These are phyloP conservation scores for Venustaconcha ellipsiformis DNA, from an alignment of 1,140 invertebrate species.

Conservation along the genomic window DNA sequence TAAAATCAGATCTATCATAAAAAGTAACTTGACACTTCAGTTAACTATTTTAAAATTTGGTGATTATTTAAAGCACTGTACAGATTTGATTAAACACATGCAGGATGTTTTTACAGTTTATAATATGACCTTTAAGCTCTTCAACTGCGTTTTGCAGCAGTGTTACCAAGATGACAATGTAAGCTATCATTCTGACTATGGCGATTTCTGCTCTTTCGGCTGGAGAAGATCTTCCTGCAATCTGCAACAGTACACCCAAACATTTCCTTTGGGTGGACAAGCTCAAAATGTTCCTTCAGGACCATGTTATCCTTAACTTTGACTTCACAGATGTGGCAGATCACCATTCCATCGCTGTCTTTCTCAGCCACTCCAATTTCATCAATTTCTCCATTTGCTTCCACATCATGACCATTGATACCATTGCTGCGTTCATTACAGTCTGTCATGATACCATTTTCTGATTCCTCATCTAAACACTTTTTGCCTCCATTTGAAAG, in stretches of 20 bases:
- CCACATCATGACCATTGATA: slow-evolving; percentile 25
- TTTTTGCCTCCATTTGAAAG: not conserved
- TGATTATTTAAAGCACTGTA: too few species aligned
- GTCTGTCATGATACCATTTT: slow-evolving; percentile 21
- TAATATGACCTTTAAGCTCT: too few species aligned
- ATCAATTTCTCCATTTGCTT: not conserved
- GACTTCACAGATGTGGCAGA: slow-evolving; percentile 77
- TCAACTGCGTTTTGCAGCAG: too few species aligned
- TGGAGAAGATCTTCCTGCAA: slow-evolving; percentile 86
- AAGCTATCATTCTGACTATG: slow-evolving; percentile 74
- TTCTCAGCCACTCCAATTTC: slow-evolving; percentile 59
- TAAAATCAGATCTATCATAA: too few species aligned
- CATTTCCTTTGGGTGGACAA: slow-evolving; percentile 74
- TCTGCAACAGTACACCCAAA: slow-evolving; percentile 83
- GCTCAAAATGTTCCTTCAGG: slow-evolving; percentile 78
- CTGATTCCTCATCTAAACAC: slow-evolving; percentile 3
- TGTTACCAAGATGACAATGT: slow-evolving; percentile 27
- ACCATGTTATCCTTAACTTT: slow-evolving; percentile 74
- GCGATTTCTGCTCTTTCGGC: slow-evolving; percentile 79
- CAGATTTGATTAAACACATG: too few species aligned
- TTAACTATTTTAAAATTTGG: too few species aligned
- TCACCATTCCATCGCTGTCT: slow-evolving; percentile 61
- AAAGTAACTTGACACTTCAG: too few species aligned
- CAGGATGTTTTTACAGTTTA: too few species aligned
- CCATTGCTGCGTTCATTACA: slow-evolving; percentile 23